Evolutionary conservation across 2,797 vertebrate species (phyloP), one percentile per base, ranked within the genome.

Genomic region (Chrysolophus pictus): DNA sequence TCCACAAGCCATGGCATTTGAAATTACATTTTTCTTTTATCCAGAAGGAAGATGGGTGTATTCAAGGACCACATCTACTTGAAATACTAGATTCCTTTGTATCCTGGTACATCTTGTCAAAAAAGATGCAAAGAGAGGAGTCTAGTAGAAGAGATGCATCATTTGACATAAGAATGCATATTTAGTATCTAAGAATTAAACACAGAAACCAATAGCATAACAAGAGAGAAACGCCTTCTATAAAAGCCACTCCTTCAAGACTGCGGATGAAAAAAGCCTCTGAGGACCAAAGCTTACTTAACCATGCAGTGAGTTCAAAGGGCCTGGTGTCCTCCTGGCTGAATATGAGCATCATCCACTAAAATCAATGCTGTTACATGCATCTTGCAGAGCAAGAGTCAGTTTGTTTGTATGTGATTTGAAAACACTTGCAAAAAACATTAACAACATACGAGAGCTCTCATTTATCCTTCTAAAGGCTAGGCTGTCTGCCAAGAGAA

Each of bases 401-500:
- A 13, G 2, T 68, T 58, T 83, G 77, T 71, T 73, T 62, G 26
- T 21, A 26, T 33, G 62, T 1, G 24, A 80, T 74, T 88, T 88
- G 78, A 88, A 86, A 91, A 79, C 29, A 39, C 71, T 91, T 92
- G 67, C 51, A 88, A 74, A 71, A 76, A 84, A 17, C 33, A 60
- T 37, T 68, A 93, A 76, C 47, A 84, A 65, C 46, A 26, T 51
- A 55, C 0, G 8, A 89, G 72, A 95, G 56, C 63, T 89, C 76
- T 92, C 91, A 82, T 92, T 63, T 69, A 75, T 69, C 28, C 59
- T 89, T 89, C 93, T 92, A 76, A 87, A 91, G 42, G 69, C 63
- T 53, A 81, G 94, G 92, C 92, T 84, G 79, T 23, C 82, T 92
- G 92, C 88, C 94, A 96, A 73, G 75, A 83, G 59, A 93, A 31